Base-by-base conservation (phyloP, 1,140 invertebrate genomes). In the Drosophila leontia region DNA sequence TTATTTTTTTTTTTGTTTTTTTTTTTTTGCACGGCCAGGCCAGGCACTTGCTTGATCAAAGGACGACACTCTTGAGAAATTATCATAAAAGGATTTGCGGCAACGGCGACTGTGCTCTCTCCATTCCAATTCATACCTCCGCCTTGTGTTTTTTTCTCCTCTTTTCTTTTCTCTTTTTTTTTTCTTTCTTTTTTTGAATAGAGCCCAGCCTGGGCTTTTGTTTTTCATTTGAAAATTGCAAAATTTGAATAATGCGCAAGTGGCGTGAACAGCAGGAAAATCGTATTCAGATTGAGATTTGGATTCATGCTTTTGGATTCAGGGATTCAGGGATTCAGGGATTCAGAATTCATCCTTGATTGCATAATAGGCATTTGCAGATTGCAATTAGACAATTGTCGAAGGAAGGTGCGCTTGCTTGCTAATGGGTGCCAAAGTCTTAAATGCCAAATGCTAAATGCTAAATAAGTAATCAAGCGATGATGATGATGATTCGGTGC, bases 31-130 rank as follows among this genome's bases (percentile, higher is more conserved):
- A 45, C 71, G 64, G 78, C 75, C 75, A 75, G 82, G 84, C 87
- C n/a, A 34, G 48, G 50, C 29, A 91, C 83, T 84, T 84, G 80
- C 88, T 82, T 91, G 87, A 91, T 91, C 87, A 91, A 91, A 91
- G 88, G 87, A 91, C 87, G 87, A 91, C 87, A 91, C 87, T 91
- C 87, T 88, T 91, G 87, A 91, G 87, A 91, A 91, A 91, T 91
- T 91, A 91, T 91, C 87, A 91, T 91, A 91, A 91, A 91, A 91
- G 88, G 83, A 87, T 84, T 87, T 82, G 83, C 62, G 78, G 82
- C 81, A 69, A 60, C 69, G 62, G 60, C 62, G 68, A 48, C 72
- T 59, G 75, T 56, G 53, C 53, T 55, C 53, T 63, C 51, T 50
- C 65, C 58, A 59, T 63, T 45, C 55, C 68, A 65, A 69, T 58